Evolutionary conservation across 2,888 invertebrate species (phyloP).

Genomic region (Mythimna ferrago): DNA sequence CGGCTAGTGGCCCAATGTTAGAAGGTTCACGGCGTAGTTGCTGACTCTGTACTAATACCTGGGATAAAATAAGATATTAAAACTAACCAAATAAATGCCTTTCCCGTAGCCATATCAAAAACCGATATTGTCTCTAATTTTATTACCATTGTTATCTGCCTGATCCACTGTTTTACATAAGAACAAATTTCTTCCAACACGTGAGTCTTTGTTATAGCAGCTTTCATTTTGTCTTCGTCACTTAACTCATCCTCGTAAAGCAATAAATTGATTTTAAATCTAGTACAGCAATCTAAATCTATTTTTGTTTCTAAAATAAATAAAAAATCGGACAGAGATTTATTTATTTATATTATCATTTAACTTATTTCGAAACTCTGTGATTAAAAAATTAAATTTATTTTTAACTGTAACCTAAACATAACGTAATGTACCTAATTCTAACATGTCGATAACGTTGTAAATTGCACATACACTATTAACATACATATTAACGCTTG

Average conservation of each 20-base stretch:
- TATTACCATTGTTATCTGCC: constrained; percentile 92
- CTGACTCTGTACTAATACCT: constrained; percentile 94
- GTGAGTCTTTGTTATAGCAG: constrained; percentile 90
- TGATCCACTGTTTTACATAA: constrained; percentile 93
- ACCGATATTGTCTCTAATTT: not conserved
- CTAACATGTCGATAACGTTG: no score
- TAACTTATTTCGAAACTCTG: no score
- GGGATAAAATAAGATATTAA: not conserved
- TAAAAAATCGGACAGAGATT: no score
- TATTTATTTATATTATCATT: no score
- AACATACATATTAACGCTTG: no score
- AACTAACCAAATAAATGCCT: not conserved
- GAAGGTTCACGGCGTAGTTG: constrained; percentile 95
- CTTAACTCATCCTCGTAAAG: constrained; percentile 91
- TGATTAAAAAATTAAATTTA: no score
- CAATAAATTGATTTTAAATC: constrained; percentile 90
- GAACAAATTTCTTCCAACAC: constrained; percentile 92
- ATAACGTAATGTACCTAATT: no score
- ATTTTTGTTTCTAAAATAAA: constrained; percentile 90
- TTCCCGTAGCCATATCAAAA: not conserved
- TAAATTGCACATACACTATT: no score
- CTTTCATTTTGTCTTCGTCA: constrained; percentile 90
- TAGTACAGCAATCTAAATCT: constrained; percentile 92
- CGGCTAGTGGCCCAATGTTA: constrained; percentile 95
- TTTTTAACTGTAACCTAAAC: no score